These are phyloP conservation scores for Phasianus colchicus DNA, from an alignment of 2,113 vertebrate species.

Conservation along the genomic window DNA sequence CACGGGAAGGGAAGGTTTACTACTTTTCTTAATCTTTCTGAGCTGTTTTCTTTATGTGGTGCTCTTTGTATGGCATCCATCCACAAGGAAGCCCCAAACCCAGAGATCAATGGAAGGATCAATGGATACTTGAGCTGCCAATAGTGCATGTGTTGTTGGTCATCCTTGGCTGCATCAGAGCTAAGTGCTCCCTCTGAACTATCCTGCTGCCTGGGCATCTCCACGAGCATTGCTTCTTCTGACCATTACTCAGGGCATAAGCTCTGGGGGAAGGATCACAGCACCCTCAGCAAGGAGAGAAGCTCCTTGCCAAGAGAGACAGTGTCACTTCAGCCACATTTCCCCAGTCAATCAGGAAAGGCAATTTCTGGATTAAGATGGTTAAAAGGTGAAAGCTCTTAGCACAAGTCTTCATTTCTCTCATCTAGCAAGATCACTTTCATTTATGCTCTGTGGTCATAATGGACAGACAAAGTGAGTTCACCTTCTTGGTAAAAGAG, in stretches of 20 bases:
- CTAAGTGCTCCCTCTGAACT: background rate
- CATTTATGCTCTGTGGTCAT: background rate
- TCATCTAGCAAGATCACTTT: background rate
- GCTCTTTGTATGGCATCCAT: background rate
- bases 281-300: background rate
- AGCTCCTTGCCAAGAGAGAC: background rate
- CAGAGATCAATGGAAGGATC: background rate
- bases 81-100: background rate
- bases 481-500: background rate
- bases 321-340: background rate
- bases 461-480: background rate
- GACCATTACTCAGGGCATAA: background rate
- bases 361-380: background rate
- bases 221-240: background rate
- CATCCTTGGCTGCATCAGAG: background rate
- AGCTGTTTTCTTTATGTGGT: background rate
- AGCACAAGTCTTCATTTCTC: background rate
- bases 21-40: background rate
- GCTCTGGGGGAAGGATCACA: fast-evolving
- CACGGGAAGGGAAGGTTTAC: background rate
- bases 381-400: background rate
- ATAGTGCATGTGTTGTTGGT: background rate
- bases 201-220: background rate
- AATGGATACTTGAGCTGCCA: background rate
- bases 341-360: background rate